Percentiles rank a stretch among this genome's conserved stretches.
phyloP scores from a whole-genome alignment of 1,140 invertebrate genomes.

The Phymorhynchus buccinoides region DNA sequence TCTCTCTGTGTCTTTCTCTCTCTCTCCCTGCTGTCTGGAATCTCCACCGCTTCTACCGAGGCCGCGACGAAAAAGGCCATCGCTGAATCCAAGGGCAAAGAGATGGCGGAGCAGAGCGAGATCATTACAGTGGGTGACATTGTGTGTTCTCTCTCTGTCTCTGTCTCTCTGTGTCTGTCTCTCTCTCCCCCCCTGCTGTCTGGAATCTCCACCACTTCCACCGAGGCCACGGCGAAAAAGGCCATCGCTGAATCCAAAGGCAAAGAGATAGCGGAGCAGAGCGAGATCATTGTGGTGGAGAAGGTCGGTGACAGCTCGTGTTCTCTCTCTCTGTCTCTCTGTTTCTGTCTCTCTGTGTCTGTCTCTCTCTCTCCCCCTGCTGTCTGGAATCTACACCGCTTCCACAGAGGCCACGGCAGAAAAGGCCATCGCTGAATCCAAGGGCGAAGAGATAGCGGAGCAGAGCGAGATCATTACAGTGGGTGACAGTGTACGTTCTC shows the following conservation, averaged over 20 bases:
- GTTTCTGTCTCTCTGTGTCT: neutral
- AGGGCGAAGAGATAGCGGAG: conserved; percentile 83
- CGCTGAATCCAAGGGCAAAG: conserved; percentile 81
- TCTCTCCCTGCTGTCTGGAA: conserved; percentile 80
- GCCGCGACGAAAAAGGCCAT: conserved; percentile 82
- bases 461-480: conserved; percentile 82
- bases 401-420: conserved; percentile 81
- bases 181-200: conserved; percentile 75
- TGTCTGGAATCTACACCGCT: conserved; percentile 78
- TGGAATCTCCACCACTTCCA: conserved; percentile 78
- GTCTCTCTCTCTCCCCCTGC: conserved; percentile 68
- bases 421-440: conserved; percentile 82
- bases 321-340: conserved; percentile 17
- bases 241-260: conserved; percentile 82
- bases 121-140: conserved; percentile 83
- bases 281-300: conserved; percentile 73
- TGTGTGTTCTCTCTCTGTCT: neutral
- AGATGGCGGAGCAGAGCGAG: conserved; percentile 84
- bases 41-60: conserved; percentile 76
- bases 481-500: conserved; percentile 76
- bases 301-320: neutral
- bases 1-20: too few relatives aligned
- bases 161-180: neutral
- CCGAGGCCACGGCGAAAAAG: conserved; percentile 81
- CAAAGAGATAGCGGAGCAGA: conserved; percentile 84